Conservation (phyloP, 2,888 invertebrate genomes). For the Heliconius charithonia region DNA sequence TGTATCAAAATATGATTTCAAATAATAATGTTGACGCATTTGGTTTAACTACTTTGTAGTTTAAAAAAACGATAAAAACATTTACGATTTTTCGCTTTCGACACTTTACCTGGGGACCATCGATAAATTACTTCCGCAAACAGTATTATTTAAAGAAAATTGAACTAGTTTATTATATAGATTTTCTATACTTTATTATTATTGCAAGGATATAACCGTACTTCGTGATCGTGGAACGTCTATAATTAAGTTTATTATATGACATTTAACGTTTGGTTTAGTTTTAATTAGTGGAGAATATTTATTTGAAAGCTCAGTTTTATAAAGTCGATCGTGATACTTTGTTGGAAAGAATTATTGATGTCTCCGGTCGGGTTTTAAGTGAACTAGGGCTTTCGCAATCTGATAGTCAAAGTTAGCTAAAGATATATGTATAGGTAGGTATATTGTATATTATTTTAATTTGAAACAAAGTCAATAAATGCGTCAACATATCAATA, state of each 20-base stretch:
- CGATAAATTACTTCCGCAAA: not conserved
- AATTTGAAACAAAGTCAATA: no score
- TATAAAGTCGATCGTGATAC: slow-evolving; percentile 24
- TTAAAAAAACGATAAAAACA: no score
- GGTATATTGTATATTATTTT: no score
- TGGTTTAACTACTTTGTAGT: no score
- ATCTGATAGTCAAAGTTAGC: not conserved
- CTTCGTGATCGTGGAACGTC: slow-evolving; percentile 37
- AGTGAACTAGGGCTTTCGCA: slow-evolving; percentile 8
- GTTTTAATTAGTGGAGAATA: slow-evolving; percentile 35
- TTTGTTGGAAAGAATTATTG: slow-evolving; percentile 5
- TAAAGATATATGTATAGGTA: not conserved
- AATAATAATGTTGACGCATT: no score
- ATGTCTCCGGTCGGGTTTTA: not conserved
- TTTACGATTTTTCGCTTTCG: no score
- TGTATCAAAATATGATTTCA: no score
- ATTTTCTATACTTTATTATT: slow-evolving; percentile 23
- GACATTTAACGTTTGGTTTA: slow-evolving; percentile 42
- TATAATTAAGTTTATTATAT: slow-evolving; percentile 41
- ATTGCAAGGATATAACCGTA: slow-evolving; percentile 24
- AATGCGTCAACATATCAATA: no score
- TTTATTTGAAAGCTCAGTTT: slow-evolving; percentile 9
- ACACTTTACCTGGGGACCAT: no score
- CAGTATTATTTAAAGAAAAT: not conserved
- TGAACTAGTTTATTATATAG: not conserved